Evolutionary conservation across 2,113 vertebrate genomes (phyloP).

Genomic region (Cavia porcellus): DNA sequence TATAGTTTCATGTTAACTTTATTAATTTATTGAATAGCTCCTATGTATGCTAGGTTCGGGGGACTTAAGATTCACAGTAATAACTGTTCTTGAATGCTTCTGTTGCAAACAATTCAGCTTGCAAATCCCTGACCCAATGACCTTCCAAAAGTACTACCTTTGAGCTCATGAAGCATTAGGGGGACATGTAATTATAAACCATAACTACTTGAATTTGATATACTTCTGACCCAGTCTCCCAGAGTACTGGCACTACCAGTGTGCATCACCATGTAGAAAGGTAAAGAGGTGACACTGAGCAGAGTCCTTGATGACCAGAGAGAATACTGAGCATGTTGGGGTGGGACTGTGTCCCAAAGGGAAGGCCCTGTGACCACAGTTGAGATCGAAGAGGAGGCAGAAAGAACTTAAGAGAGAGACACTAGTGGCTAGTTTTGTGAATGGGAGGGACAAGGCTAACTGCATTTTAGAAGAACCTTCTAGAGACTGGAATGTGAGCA

Average conservation of each 20-base stretch:
- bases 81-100: background rate
- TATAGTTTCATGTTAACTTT: constrained; percentile 58
- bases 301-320: background rate
- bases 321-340: background rate
- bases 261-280: background rate
- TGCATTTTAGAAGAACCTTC: background rate
- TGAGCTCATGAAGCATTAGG: background rate
- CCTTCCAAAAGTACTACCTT: background rate
- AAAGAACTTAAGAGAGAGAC: background rate
- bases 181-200: background rate
- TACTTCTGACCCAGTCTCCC: background rate
- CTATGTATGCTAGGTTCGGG: background rate
- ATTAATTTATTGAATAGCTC: background rate
- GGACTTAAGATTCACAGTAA: background rate
- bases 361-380: background rate
- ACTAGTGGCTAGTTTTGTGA: background rate
- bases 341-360: background rate
- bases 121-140: background rate
- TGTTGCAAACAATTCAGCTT: background rate
- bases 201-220: background rate
- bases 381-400: background rate
- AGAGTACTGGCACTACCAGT: background rate
- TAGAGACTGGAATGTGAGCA: background rate
- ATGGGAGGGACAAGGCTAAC: background rate
- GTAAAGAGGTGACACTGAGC: background rate